Evolutionary conservation across 2,797 vertebrate genomes (phyloP).

Genomic region (Gallirallus australis): DNA sequence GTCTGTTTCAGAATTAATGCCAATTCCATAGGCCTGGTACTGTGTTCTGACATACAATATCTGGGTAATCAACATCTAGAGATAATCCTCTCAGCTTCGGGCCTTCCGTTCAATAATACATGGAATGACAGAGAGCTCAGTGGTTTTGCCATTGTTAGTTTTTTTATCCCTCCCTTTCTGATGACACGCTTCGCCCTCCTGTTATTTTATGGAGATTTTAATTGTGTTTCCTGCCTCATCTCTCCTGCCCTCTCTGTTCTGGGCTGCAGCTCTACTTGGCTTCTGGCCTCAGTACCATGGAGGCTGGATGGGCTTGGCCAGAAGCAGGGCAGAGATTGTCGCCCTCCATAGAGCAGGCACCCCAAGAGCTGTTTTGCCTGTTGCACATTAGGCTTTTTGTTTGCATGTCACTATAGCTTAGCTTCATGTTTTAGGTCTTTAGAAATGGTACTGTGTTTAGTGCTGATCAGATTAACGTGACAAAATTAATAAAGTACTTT

Average conservation of each 20-base stretch:
- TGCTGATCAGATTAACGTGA: slow-evolving; percentile 70
- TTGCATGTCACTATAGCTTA: background rate
- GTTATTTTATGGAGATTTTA: slow-evolving; percentile 30
- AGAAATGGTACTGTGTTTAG: slow-evolving; percentile 27
- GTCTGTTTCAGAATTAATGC: too few relatives aligned
- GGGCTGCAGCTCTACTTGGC: background rate
- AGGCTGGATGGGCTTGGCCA: background rate
- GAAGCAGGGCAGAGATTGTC: background rate
- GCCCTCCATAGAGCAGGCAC: background rate
- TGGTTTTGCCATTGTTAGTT: background rate
- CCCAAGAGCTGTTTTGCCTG: background rate
- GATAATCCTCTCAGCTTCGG: slow-evolving; percentile 65
- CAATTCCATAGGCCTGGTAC: background rate
- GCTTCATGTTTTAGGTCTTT: slow-evolving; percentile 11
- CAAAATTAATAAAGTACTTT: slow-evolving; percentile 72
- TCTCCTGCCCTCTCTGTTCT: background rate
- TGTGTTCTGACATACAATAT: background rate
- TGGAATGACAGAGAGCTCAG: background rate
- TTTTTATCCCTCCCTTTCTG: background rate
- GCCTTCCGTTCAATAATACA: background rate
- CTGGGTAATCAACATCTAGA: slow-evolving; percentile 18
- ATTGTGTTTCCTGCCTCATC: background rate
- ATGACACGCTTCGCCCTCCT: background rate
- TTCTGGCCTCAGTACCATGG: background rate
- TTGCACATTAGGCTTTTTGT: background rate